A percentile compares a stretch with the other conserved stretches of the same genome.
Evolutionary conservation across 2,113 vertebrate species (phyloP).

Genomic region (Dolichallabes microphthalmus): DNA sequence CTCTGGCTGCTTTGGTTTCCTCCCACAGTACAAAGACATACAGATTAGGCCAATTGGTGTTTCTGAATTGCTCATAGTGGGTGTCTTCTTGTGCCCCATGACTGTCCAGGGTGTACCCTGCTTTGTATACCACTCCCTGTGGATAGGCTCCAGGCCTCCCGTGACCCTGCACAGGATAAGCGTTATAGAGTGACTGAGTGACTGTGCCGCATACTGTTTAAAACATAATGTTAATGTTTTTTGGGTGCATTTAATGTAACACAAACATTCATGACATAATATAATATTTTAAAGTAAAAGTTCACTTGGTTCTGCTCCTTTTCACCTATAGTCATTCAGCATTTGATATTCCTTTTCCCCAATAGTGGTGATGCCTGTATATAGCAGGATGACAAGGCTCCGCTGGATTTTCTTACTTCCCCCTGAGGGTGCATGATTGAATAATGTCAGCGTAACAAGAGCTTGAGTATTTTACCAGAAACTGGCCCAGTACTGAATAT

Average conservation of each 20-base stretch:
- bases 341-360: conserved; percentile 13
- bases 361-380: neutral
- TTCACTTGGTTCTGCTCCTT: neutral
- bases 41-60: too few relatives aligned
- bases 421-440: neutral
- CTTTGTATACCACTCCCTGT: too few relatives aligned
- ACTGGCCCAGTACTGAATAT: neutral
- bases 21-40: too few relatives aligned
- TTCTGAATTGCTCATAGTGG: too few relatives aligned
- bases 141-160: too few relatives aligned
- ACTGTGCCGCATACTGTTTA: neutral
- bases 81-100: too few relatives aligned
- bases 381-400: conserved; percentile 9
- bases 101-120: too few relatives aligned
- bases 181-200: too few relatives aligned
- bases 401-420: conserved; percentile 18
- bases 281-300: neutral
- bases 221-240: neutral
- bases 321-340: neutral
- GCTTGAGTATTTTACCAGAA: conserved; percentile 26
- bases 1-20: too few relatives aligned
- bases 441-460: conserved; percentile 26
- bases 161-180: too few relatives aligned
- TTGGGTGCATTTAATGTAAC: too few relatives aligned
- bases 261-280: neutral